These are phyloP conservation scores for Xerus rutilus DNA, from an alignment of 2,797 vertebrate species.

Conservation along the genomic window DNA sequence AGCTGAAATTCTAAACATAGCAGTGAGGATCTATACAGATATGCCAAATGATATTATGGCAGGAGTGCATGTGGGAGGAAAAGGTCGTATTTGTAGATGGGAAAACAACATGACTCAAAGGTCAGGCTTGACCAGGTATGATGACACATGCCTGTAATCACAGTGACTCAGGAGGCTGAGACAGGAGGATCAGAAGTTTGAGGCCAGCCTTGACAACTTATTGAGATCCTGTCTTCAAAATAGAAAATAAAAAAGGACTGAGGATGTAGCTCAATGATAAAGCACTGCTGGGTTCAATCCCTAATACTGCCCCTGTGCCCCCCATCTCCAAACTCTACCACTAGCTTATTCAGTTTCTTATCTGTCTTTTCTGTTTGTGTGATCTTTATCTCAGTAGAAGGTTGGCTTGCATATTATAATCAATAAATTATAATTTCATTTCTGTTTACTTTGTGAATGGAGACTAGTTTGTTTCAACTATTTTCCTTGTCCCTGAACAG, in stretches of 20 bases:
- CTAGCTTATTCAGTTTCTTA: slow-evolving; percentile 7
- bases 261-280: no score
- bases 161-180: no score
- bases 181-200: no score
- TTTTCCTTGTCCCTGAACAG: slow-evolving; percentile 86
- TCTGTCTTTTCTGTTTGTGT: slow-evolving; percentile 7
- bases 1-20: background rate
- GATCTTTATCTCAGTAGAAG: slow-evolving; percentile 38
- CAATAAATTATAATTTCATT: slow-evolving; percentile 42
- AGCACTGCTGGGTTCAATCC: no score
- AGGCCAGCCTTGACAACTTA: no score
- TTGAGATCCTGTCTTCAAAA: no score
- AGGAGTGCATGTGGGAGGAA: background rate
- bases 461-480: slow-evolving; percentile 69
- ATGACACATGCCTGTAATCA: no score
- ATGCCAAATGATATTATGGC: background rate
- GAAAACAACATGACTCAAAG: background rate
- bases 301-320: no score
- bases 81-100: background rate
- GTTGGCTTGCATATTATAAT: slow-evolving; percentile 85
- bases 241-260: no score
- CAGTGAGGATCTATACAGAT: background rate
- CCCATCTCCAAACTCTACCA: background rate
- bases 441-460: slow-evolving; percentile 50
- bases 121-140: background rate